Evolutionary conservation across 2,797 vertebrate genomes (phyloP).

Genomic region (Cynodonichthys magdalenae): DNA sequence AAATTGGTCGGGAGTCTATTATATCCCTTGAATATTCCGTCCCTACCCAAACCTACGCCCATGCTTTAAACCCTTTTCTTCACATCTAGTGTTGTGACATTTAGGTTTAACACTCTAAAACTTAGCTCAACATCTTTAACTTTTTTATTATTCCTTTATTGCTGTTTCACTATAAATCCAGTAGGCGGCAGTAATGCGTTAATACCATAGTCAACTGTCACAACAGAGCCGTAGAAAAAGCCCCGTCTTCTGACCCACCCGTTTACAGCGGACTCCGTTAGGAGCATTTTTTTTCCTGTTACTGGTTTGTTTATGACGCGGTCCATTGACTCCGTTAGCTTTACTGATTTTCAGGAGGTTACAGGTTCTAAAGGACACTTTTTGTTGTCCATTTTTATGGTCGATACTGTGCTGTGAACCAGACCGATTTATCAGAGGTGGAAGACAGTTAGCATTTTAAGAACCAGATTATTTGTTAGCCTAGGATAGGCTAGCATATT

Average conservation of each 20-base stretch:
- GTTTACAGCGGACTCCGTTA: conserved; percentile 8
- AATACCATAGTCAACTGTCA: no score
- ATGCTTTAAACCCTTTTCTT: no score
- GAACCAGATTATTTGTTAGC: conserved; percentile 53
- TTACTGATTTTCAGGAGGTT: conserved; percentile 26
- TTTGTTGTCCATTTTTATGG: not conserved
- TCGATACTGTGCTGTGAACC: not conserved
- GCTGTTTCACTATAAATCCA: not conserved
- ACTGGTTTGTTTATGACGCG: conserved; percentile 59
- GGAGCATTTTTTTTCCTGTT: conserved; percentile 37
- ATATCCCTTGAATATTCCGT: no score
- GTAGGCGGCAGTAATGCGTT: conserved; percentile 1
- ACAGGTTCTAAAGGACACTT: not conserved
- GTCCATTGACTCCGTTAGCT: conserved; percentile 15
- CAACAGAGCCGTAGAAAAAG: conserved; percentile 4
- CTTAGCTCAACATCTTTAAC: not conserved
- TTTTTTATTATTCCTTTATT: not conserved
- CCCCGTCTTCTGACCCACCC: conserved; percentile 64
- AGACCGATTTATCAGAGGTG: not conserved
- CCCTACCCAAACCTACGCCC: no score
- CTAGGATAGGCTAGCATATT: conserved; percentile 41
- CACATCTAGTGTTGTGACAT: no score
- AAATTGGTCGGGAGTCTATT: no score
- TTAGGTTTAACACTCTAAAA: no score
- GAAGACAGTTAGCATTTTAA: conserved; percentile 33